Percentiles rank a stretch among this genome's conserved stretches.
phyloP scores from a whole-genome alignment of 2,888 invertebrate species.

The Elegia similella region DNA sequence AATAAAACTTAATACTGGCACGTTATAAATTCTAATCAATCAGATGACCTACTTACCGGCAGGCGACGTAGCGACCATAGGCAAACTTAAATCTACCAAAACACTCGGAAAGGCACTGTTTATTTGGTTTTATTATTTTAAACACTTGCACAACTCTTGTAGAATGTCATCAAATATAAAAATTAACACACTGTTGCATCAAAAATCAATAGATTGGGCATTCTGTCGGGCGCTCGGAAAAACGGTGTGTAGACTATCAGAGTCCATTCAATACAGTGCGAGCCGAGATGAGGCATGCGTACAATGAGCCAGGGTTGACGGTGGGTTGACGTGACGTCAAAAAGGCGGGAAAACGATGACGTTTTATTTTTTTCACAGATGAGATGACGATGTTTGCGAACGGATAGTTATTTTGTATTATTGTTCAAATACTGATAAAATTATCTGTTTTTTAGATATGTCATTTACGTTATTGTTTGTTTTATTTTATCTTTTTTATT shows the following conservation, averaged over 20 bases:
- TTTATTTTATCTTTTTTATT: not conserved
- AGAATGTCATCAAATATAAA: conserved; percentile 43
- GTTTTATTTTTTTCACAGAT: conserved; percentile 48
- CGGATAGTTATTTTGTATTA: not conserved
- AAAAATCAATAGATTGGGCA: conserved; percentile 69
- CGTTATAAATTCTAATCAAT: conserved; percentile 32
- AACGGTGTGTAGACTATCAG: conserved; percentile 38
- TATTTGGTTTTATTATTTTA: conserved; percentile 39
- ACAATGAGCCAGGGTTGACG: conserved; percentile 41
- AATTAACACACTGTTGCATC: conserved; percentile 58
- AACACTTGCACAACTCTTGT: conserved; percentile 61
- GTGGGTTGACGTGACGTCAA: conserved; percentile 39
- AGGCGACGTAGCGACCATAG: conserved; percentile 36
- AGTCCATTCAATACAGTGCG: conserved; percentile 69
- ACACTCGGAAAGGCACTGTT: conserved; percentile 61
- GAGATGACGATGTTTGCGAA: not conserved
- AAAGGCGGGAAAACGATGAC: conserved; percentile 69
- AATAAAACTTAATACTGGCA: conserved; percentile 20
- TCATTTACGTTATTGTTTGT: not conserved
- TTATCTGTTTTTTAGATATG: not conserved
- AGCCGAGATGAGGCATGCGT: conserved; percentile 61
- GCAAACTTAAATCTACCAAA: conserved; percentile 36
- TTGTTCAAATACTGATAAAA: not conserved
- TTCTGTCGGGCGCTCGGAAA: conserved; percentile 46
- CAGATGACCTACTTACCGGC: conserved; percentile 49